Evolutionary conservation across 2,797 vertebrate species (phyloP), one percentile per base, ranked within the genome.

Genomic region (Enteromius argenteus): DNA sequence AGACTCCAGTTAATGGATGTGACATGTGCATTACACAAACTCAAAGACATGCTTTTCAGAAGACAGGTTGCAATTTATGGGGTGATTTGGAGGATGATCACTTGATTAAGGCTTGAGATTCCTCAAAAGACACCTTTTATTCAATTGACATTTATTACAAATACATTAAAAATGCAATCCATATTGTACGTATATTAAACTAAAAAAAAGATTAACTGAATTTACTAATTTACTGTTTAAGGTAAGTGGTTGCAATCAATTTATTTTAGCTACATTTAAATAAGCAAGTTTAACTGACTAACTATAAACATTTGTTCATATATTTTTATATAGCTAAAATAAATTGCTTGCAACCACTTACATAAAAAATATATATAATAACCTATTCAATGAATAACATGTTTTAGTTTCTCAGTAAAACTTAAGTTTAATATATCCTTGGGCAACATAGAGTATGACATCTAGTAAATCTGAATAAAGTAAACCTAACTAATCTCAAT

Each of bases 21-120:
- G 80, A 73, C 69, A 64, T 73, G 19, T 81, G 69, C 37, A n/a
- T 81, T 49, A 49, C 14, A 62, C 13, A 53, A 19, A 46, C 30
- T 10, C 14, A 9, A 53, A 53, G 21, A 72, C 9, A 53, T 42
- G 8, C n/a, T 81, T 49, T 60, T 49, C 19, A 62, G 4, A 58
- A 30, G 27, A 62, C 19, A n/a, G 19, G 44, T 42, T 68, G 37
- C 32, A 32, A 68, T 39, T 39, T 13, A 39, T 68, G 9, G 19
- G 1, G 66, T 11, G 30, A 35, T 62, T 64, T 64, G 60, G 5
- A 5, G 14, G 23, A 9, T 14, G 7, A 37, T 67, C 64, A 17
- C 1, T 10, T 66, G 19, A 66, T 66, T 66, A 66, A 66, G 32
- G 62, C 62, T 32, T 64, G 27, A 64, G 32, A 17, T 14, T 32